Evolutionary conservation across 2,888 invertebrate genomes (phyloP), one percentile per base, ranked within the genome.

Genomic region (Stenurella melanura): DNA sequence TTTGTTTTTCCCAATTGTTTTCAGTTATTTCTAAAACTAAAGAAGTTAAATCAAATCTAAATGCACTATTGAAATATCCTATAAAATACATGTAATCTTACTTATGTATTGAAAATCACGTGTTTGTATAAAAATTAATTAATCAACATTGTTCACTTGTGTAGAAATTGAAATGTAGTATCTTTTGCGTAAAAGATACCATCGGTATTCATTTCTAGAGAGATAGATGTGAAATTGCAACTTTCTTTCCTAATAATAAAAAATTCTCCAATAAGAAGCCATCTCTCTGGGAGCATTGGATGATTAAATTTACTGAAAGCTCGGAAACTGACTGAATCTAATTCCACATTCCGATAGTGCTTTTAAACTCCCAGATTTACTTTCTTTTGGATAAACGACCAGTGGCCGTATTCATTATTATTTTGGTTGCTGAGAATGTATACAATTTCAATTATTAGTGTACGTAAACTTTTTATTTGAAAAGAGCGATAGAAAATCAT

Each of bases 221-320:
- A 26, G 21, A 26, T 26, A 26, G 15, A 60, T 12, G 10, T 4
- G 21, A 26, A 60, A 21, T n/a, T 17, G 18, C 17, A 64, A 64
- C 64, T 34, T 34, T 38, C 38, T 9, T 10, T 64, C 64, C 58
- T 9, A 34, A n/a, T 34, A 42, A 42, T 15, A n/a, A 56, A 10
- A n/a, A 56, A n/a, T 15, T n/a, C 7, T 56, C 30, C 67, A 67
- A 56, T 26, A 67, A 56, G n/a, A 54, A 54, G 21, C n/a, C 3
- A 54, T 67, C 26, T 17, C 64, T 19, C 18, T 38, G 17, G 21
- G 19, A 30, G 21, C 21, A 67, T 15, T 26, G n/a, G 67, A n/a
- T 21, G 26, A 67, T 67, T 56, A 54, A 54, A 67, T 67, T 67
- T 56, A n/a, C 26, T 54, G 54, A 26, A 67, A 67, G n/a, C 26